Evolutionary conservation across 2,797 vertebrate genomes (phyloP).

Genomic region (Coreius guichenoti): DNA sequence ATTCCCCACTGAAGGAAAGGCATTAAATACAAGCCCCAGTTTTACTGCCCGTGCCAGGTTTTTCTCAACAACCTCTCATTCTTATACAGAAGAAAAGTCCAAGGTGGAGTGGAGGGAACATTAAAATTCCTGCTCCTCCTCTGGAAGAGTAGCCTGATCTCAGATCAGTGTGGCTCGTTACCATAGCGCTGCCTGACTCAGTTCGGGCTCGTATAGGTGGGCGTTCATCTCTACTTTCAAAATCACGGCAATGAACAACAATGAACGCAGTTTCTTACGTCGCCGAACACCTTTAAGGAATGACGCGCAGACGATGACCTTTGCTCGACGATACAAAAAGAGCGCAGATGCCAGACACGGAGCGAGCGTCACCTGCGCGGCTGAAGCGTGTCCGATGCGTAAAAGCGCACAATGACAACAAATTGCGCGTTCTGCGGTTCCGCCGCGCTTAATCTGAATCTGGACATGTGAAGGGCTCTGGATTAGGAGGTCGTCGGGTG

Average conservation of each 20-base stretch:
- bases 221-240: conserved; percentile 51
- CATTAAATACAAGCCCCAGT: background rate
- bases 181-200: conserved; percentile 69
- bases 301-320: background rate
- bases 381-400: conserved; percentile 47
- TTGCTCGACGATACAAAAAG: background rate
- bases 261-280: background rate
- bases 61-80: conserved; percentile 18
- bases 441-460: conserved; percentile 69
- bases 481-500: conserved; percentile 72
- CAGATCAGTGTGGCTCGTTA: conserved; percentile 59
- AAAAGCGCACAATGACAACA: conserved; percentile 58
- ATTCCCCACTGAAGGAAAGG: background rate
- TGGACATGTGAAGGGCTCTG: conserved; percentile 68
- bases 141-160: conserved; percentile 42
- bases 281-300: background rate
- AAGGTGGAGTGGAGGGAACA: conserved; percentile 1
- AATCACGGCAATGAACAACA: conserved; percentile 18
- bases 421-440: conserved; percentile 46
- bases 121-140: conserved; percentile 26
- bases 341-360: conserved; percentile 11
- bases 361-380: conserved; percentile 65
- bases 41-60: background rate
- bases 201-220: conserved; percentile 63
- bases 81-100: conserved; percentile 11